Percentiles rank a stretch among this genome's conserved stretches.
Conservation (phyloP, 2,888 invertebrate species). For the Xanthorhoe spadicearia region DNA sequence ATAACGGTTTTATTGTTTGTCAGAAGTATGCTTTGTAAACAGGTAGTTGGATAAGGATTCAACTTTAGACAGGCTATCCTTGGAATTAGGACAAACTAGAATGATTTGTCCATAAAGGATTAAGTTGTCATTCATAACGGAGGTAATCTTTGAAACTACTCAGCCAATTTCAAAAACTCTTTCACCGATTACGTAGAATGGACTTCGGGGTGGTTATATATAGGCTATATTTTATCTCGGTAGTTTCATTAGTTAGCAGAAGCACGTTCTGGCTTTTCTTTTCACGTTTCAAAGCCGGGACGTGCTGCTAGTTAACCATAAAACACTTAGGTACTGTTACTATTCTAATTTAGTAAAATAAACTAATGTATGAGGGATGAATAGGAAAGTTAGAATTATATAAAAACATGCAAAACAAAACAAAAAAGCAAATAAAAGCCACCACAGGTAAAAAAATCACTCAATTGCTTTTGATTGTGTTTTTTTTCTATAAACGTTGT, state of each 20-base stretch:
- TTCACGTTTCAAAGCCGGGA: no score
- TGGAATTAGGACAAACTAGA: background rate
- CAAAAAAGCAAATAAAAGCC: slow-evolving; percentile 29
- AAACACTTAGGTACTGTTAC: no score
- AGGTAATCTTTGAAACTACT: no score
- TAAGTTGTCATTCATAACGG: background rate
- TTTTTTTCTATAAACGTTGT: background rate
- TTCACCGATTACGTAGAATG: no score
- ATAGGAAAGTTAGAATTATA: slow-evolving; percentile 17
- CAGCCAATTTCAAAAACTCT: no score
- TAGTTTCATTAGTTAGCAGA: no score
- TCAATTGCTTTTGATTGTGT: slow-evolving; percentile 24
- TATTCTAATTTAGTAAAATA: no score
- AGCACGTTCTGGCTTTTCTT: no score
- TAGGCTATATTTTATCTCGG: no score
- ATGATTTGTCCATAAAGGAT: background rate
- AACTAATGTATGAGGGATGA: no score
- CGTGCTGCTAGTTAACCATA: no score
- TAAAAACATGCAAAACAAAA: slow-evolving; percentile 24
- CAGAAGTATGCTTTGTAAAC: slow-evolving; percentile 20
- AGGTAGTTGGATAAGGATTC: slow-evolving; percentile 15
- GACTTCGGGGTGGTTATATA: no score
- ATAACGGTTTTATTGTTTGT: slow-evolving; percentile 13
- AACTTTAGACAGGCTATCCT: background rate
- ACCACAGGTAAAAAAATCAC: slow-evolving; percentile 16